Base-by-base conservation (phyloP, 2,888 invertebrate species). In the Melanotus villosus region DNA sequence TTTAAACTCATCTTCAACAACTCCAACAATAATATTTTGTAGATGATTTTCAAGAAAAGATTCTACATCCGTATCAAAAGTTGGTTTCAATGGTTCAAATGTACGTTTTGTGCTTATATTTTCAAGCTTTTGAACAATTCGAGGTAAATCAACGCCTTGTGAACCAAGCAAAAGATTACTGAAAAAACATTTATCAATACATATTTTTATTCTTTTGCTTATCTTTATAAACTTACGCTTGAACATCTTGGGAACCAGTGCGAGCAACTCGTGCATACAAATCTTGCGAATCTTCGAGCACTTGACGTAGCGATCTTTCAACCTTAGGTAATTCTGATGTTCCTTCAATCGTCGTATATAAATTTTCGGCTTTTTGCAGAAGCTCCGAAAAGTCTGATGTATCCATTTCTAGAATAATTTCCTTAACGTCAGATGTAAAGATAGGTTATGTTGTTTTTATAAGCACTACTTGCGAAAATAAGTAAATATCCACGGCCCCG, bases 121-220 rank as follows among this genome's bases (percentile, higher is more conserved):
- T 84, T 96, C 97, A 23, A 98, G 86, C 80, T 96, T 96, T 79
- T 96, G 95, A 2, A 95, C 93, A 75, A 98, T 93, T 85, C 94
- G 94, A n/a, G 96, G 95, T 54, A 98, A 86, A 86, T 98, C 98
- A 75, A 97, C 93, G 2, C 98, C 98, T 85, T 94, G 93, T 0
- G 96, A 93, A 0, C 97, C 97, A 75, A 98, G 88, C 63, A 98
- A 85, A 41, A 97, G 89, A 77, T 97, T 95, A 0, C 97, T 97
- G 82, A 9, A 68, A 59, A n/a, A n/a, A n/a, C n/a, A n/a, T n/a
- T n/a, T n/a, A n/a, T n/a, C n/a, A n/a, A n/a, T n/a, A n/a, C n/a
- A n/a, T n/a, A n/a, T n/a, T n/a, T n/a, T n/a, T n/a, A n/a, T n/a
- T n/a, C n/a, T n/a, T n/a, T n/a, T n/a, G n/a, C n/a, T n/a, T n/a